Evolutionary conservation across 2,888 invertebrate species (phyloP), one percentile per base, ranked within the genome.

Genomic region (Drosophila cyrtoloma): DNA sequence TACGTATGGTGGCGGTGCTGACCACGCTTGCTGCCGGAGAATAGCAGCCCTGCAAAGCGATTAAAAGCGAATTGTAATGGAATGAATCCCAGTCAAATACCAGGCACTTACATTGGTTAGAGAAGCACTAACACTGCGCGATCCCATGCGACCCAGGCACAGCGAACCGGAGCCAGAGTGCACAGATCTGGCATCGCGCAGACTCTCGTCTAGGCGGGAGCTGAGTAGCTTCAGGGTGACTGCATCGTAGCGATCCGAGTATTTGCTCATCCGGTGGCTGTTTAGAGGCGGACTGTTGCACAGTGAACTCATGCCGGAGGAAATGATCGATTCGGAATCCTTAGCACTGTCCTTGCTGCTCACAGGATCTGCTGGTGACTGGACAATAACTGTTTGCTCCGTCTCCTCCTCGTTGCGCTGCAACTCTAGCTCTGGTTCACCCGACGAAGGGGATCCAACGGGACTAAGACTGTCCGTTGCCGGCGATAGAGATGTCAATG

Each of bases 21-120:
- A 96, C 95, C 42, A 96, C 94, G 82, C 96, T 96, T 5, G 95
- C 93, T 26, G 96, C 96, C 0, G 96, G 96, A 0, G 96, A 96
- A 90, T 96, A 96, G 93, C 95, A 96, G 47, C 96, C 96, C 96
- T 96, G 90, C 9, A 51, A 53, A 2, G 12, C 0, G 51, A 26
- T 32, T 19, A 0, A 22, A 26, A 10, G 1, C 32, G 9, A 55
- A 56, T 14, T 47, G 9, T 26, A 47, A 26, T 47, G 16, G 9
- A 47, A 47, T 16, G 16, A 47, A 47, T 16, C 7, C 5, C 9
- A 9, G 9, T 5, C 16, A 47, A 26, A 47, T 5, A 0, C 6
- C 19, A 12, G 5, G 2, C 26, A 76, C 92, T 92, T 81, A 92
- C 93, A 86, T 93, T 93, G 42, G 93, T 93, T 47, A 93, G 81